Evolutionary conservation across 1,140 invertebrate species (phyloP).

Genomic region (Conus betulinus): DNA sequence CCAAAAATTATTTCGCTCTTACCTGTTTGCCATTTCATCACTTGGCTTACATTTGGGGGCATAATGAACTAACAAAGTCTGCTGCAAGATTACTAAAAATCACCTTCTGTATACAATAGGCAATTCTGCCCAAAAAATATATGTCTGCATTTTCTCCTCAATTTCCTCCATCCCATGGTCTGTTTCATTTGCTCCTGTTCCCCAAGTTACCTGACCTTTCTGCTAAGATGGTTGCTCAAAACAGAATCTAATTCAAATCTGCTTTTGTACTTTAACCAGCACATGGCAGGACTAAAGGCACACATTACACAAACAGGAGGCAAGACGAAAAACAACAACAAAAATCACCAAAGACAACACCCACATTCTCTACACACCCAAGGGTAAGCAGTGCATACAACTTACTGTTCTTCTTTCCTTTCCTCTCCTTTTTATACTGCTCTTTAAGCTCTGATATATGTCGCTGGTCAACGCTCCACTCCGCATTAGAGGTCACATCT

Average conservation of each 20-base stretch:
- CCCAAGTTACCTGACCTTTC: no score
- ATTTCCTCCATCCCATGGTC: no score
- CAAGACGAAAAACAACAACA: neutral
- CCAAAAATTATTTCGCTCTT: no score
- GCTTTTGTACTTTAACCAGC: neutral
- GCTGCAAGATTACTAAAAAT: no score
- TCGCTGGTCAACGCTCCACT: slow-evolving; percentile 76
- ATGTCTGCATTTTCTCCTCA: no score
- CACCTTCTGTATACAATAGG: no score
- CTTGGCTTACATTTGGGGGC: no score
- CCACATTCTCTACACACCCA: neutral
- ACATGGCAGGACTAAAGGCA: slow-evolving; percentile 13
- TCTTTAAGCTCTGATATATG: slow-evolving; percentile 77
- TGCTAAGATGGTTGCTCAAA: neutral
- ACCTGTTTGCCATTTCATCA: no score
- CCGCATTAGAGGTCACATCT: slow-evolving; percentile 69
- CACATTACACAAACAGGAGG: slow-evolving; percentile 11
- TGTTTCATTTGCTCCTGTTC: no score
- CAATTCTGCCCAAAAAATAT: no score
- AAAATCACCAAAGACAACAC: neutral
- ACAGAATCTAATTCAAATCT: neutral
- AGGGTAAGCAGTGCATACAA: slow-evolving; percentile 38
- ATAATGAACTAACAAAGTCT: no score
- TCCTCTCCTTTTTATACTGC: slow-evolving; percentile 77
- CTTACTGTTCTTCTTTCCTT: slow-evolving; percentile 75